Conservation (phyloP, 2,888 invertebrate genomes). For the Erebia aethiops region DNA sequence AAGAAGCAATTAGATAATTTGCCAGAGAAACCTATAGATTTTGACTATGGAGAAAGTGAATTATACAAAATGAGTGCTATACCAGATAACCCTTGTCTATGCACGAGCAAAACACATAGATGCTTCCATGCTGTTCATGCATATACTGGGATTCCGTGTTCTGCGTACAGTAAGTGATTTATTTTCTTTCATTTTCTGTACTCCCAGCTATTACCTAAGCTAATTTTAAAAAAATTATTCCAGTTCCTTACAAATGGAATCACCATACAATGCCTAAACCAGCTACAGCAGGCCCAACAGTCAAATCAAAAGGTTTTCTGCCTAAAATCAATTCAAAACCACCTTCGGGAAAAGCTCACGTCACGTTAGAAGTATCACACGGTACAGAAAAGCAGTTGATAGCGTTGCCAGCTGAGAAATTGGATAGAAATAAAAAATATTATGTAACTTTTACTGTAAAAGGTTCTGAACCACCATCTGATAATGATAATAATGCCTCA, state of each 20-base stretch:
- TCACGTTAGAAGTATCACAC: conserved; percentile 91
- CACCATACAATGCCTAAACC: conserved; percentile 91
- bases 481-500: conserved; percentile 75
- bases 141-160: conserved; percentile 94
- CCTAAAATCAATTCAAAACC: conserved; percentile 85
- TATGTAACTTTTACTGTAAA: conserved; percentile 96
- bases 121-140: conserved; percentile 96
- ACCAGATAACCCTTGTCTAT: conserved; percentile 89
- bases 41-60: conserved; percentile 78
- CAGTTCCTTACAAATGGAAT: conserved; percentile 89
- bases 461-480: conserved; percentile 85
- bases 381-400: conserved; percentile 93
- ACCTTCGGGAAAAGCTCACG: conserved; percentile 76
- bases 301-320: conserved; percentile 83
- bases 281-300: conserved; percentile 75
- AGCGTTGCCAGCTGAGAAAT: conserved; percentile 92
- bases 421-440: conserved; percentile 95
- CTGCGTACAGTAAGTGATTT: conserved; percentile 90
- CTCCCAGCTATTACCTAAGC: background rate
- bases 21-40: conserved; percentile 80
- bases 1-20: conserved; percentile 85
- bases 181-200: background rate
- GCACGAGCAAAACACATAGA: conserved; percentile 93
- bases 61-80: conserved; percentile 85
- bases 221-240: conserved; percentile 48